phyloP scores from a whole-genome alignment of 2,113 vertebrate genomes.

The Ploceus nigricollis region DNA sequence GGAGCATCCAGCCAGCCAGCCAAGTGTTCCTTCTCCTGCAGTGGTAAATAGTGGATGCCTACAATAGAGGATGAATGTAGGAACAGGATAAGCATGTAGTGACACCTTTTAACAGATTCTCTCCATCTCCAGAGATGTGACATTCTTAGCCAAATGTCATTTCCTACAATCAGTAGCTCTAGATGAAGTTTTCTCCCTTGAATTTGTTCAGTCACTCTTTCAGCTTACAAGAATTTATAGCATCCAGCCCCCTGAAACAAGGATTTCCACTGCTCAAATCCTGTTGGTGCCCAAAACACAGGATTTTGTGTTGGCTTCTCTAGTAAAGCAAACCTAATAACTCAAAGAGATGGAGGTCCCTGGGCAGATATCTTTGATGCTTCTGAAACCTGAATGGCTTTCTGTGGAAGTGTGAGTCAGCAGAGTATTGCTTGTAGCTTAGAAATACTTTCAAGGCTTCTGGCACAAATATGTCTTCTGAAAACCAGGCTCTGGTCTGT shows the following conservation, averaged over 20 bases:
- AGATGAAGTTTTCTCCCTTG: neutral
- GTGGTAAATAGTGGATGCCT: neutral
- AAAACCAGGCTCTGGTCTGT: neutral
- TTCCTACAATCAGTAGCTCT: neutral
- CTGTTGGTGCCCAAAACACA: neutral
- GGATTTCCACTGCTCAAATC: neutral
- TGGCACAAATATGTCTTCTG: neutral
- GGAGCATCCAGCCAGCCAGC: neutral
- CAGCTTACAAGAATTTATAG: neutral
- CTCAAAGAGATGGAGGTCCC: neutral
- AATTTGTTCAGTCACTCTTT: neutral
- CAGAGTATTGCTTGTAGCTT: neutral
- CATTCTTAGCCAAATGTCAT: neutral
- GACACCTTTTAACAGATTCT: neutral
- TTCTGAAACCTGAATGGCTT: conserved; percentile 20
- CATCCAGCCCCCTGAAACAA: neutral
- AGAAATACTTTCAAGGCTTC: conserved; percentile 5
- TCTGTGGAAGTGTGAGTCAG: conserved; percentile 5
- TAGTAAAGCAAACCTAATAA: neutral
- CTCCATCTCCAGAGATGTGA: neutral
- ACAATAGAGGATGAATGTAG: neutral
- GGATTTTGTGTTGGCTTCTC: neutral
- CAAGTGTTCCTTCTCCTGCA: neutral
- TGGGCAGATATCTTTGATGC: neutral
- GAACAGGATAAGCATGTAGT: neutral